Evolutionary conservation across 2,113 vertebrate genomes (phyloP).

Genomic region (Montifringilla adamsi): DNA sequence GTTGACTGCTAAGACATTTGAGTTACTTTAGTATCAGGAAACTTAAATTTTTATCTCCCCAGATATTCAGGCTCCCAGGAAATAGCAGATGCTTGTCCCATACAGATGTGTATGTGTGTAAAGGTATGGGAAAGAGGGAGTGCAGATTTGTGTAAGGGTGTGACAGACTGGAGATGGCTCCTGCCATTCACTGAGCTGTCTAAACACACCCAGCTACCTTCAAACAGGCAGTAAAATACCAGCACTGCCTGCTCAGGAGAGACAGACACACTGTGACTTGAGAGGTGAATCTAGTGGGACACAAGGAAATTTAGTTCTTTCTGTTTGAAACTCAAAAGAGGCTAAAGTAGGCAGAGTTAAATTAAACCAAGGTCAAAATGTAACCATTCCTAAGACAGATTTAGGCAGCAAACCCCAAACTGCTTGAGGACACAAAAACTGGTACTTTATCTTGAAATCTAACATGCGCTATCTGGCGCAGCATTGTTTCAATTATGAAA

Average conservation of each 20-base stretch:
- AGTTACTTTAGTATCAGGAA: neutral
- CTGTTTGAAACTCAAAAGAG: neutral
- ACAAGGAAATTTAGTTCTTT: neutral
- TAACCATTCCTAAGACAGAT: neutral
- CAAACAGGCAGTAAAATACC: neutral
- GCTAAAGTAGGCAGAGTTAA: conserved; percentile 44
- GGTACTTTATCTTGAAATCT: conserved; percentile 23
- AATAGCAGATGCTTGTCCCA: neutral
- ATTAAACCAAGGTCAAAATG: conserved; percentile 41
- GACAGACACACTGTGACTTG: neutral
- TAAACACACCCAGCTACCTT: neutral
- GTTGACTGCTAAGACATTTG: neutral
- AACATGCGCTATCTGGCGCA: conserved; percentile 28
- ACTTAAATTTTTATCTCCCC: neutral
- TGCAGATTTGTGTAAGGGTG: neutral
- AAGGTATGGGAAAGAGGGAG: neutral
- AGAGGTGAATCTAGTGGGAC: neutral
- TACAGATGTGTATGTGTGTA: rapidly evolving
- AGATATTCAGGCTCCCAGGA: neutral
- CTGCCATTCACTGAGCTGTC: neutral
- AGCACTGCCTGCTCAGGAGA: neutral
- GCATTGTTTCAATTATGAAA: conserved; percentile 65
- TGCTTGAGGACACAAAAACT: neutral
- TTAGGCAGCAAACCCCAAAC: neutral
- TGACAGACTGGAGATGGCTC: neutral